A percentile compares a stretch with the other conserved stretches of the same genome.
phyloP scores from a whole-genome alignment of 2,113 vertebrate genomes.

The Pelusios castaneus region DNA sequence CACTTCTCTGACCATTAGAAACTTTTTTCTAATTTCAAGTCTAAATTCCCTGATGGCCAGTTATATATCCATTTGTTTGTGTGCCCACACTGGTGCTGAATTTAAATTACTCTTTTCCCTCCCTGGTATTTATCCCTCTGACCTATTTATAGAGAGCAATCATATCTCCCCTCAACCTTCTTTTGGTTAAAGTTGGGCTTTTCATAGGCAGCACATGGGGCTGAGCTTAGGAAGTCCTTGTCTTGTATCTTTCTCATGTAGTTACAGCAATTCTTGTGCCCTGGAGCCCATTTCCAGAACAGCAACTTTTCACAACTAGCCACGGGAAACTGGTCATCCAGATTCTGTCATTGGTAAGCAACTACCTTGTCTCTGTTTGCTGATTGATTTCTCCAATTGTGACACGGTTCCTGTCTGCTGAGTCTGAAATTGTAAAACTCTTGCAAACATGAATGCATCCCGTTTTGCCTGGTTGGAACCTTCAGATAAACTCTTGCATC shows the following conservation, averaged over 20 bases:
- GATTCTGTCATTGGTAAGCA: neutral
- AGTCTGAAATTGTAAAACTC: constrained; percentile 21
- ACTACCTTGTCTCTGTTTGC: neutral
- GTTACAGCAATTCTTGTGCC: neutral
- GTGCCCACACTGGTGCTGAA: too few relatives aligned
- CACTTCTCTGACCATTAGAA: too few relatives aligned
- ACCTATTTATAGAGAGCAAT: too few relatives aligned
- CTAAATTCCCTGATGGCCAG: too few relatives aligned
- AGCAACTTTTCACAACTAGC: neutral
- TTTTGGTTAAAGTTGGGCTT: neutral
- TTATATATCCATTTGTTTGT: too few relatives aligned
- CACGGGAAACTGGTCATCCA: constrained; percentile 3
- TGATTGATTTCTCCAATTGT: constrained; percentile 27
- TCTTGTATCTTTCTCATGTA: neutral
- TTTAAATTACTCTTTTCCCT: too few relatives aligned
- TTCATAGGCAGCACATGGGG: rapidly evolving
- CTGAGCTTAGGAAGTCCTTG: neutral
- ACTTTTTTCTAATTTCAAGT: too few relatives aligned
- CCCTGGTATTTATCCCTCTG: too few relatives aligned
- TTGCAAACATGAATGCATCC: neutral
- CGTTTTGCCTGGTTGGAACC: constrained; percentile 24
- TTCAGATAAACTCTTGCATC: constrained; percentile 39
- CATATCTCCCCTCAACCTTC: too few relatives aligned
- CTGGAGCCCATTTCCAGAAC: neutral
- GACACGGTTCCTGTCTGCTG: constrained; percentile 27